Evolutionary conservation across 2,113 vertebrate genomes (phyloP).

Genomic region (Pseudopipra pipra): DNA sequence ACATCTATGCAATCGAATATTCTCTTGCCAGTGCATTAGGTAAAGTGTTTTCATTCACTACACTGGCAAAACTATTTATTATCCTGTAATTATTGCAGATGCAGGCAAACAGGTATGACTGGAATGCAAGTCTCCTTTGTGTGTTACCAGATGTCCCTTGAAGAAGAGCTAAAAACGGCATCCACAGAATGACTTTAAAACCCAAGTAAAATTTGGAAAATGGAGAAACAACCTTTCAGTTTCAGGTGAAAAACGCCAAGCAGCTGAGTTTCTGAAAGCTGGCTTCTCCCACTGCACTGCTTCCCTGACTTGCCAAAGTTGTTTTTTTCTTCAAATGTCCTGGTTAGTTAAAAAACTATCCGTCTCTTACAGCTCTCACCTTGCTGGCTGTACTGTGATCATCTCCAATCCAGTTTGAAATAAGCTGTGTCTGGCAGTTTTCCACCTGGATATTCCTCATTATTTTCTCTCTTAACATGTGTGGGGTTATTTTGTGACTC

Average conservation of each 20-base stretch:
- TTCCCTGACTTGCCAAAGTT: not conserved
- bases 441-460: not conserved
- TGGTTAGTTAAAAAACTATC: not conserved
- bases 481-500: not conserved
- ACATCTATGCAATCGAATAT: not conserved
- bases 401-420: not conserved
- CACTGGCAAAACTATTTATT: not conserved
- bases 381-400: not conserved
- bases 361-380: not conserved
- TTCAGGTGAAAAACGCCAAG: not conserved
- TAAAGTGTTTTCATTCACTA: not conserved
- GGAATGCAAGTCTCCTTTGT: not conserved
- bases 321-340: not conserved
- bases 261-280: not conserved
- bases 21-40: not conserved
- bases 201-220: not conserved
- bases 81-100: not conserved
- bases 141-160: not conserved
- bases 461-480: not conserved
- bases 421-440: not conserved
- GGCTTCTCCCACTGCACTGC: not conserved
- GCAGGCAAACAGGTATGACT: not conserved
- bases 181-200: not conserved
- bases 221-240: not conserved
- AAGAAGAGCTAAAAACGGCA: not conserved